Percentiles rank a stretch among this genome's conserved stretches.
phyloP scores from a whole-genome alignment of 2,113 vertebrate genomes.

The Odocoileus hemionus region DNA sequence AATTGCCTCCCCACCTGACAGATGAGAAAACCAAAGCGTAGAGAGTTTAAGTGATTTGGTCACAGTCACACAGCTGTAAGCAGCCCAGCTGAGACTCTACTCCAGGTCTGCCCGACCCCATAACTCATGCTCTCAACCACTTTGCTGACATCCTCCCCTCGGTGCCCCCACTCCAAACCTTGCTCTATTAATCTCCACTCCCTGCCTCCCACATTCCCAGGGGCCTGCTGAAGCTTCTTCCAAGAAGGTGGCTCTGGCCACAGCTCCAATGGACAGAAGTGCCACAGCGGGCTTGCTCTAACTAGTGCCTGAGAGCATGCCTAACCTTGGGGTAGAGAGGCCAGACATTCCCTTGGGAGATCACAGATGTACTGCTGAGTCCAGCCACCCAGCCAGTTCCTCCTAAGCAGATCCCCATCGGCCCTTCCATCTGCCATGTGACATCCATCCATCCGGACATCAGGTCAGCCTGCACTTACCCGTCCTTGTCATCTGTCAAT shows the following conservation, averaged over 20 bases:
- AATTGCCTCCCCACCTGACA: not conserved
- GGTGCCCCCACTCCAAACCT: not conserved
- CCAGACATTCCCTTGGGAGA: not conserved
- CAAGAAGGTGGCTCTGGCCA: not conserved
- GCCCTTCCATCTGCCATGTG: not conserved
- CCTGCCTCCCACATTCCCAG: not conserved
- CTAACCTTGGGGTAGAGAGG: not conserved
- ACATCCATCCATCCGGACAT: not conserved
- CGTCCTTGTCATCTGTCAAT: not conserved
- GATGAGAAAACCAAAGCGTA: not conserved
- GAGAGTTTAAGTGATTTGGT: constrained; percentile 3
- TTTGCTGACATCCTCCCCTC: not conserved
- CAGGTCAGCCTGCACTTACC: not conserved
- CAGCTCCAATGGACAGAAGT: not conserved
- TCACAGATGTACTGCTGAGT: not conserved
- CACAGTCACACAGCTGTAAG: not conserved
- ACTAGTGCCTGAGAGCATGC: not conserved
- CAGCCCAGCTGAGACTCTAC: not conserved
- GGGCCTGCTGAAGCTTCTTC: not conserved
- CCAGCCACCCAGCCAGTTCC: not conserved
- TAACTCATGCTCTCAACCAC: not conserved
- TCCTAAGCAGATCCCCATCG: not conserved
- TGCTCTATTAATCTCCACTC: not conserved
- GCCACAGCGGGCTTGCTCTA: not conserved
- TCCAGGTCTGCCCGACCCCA: not conserved